Conservation (phyloP, 2,888 invertebrate species). For the Ochropacha duplaris region DNA sequence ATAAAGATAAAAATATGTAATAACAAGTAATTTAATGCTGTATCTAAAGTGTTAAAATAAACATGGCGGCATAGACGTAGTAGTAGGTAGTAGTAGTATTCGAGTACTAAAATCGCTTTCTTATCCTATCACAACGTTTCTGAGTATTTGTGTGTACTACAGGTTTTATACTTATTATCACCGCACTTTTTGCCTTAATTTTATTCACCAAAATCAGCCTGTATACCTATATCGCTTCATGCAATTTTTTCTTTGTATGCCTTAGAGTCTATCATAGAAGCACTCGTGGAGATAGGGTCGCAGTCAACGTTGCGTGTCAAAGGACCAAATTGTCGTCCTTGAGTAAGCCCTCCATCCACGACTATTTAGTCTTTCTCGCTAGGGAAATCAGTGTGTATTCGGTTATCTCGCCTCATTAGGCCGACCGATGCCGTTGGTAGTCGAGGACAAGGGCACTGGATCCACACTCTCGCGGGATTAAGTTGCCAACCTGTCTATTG, state of each 20-base stretch:
- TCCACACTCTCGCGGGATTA: conserved; percentile 29
- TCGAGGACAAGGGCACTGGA: conserved; percentile 53
- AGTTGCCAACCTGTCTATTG: conserved; percentile 23
- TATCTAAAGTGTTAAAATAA: too few relatives aligned
- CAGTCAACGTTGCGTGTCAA: conserved; percentile 42
- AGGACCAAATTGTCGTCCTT: conserved; percentile 32
- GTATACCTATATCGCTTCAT: background rate
- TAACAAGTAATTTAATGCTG: too few relatives aligned
- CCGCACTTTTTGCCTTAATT: too few relatives aligned
- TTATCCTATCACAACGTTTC: too few relatives aligned
- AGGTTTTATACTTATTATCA: too few relatives aligned
- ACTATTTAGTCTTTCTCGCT: conserved; percentile 45
- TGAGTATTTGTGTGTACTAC: too few relatives aligned
- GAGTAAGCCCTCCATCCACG: conserved; percentile 27
- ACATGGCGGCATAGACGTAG: too few relatives aligned
- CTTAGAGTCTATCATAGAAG: background rate
- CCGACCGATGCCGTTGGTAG: conserved; percentile 32
- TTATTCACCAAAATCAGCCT: too few relatives aligned
- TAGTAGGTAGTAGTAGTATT: too few relatives aligned
- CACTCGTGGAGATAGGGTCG: background rate
- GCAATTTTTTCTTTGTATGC: background rate
- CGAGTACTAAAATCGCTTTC: too few relatives aligned
- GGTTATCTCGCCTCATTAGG: conserved; percentile 74
- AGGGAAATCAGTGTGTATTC: conserved; percentile 73
- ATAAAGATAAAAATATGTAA: too few relatives aligned